Evolutionary conservation across 2,797 vertebrate genomes (phyloP).

Genomic region (Malacoraja senta): DNA sequence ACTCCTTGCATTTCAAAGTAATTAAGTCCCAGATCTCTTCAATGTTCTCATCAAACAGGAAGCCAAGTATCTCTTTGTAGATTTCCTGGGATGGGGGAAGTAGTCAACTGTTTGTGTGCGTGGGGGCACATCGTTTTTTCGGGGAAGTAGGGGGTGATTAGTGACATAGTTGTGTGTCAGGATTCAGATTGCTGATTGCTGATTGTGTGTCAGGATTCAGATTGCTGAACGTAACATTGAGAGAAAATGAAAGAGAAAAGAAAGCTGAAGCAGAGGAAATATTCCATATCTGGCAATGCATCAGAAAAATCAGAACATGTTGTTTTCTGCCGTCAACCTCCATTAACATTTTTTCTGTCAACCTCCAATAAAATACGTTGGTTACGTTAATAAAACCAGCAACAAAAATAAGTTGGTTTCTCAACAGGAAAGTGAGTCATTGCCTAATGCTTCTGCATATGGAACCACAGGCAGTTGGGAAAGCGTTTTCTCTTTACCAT

Average conservation of each 20-base stretch:
- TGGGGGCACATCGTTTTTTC: not conserved
- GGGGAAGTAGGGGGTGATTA: no score
- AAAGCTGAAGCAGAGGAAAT: not conserved
- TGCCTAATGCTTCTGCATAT: not conserved
- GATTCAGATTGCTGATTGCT: not conserved
- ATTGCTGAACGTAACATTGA: not conserved
- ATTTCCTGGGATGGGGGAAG: no score
- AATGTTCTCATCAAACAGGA: no score
- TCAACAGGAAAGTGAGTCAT: slow-evolving; percentile 36
- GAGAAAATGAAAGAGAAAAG: not conserved
- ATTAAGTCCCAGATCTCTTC: no score
- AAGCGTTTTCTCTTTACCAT: not conserved
- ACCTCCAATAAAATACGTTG: not conserved
- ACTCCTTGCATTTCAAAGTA: no score
- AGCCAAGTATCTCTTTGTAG: no score
- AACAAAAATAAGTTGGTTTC: slow-evolving; percentile 11
- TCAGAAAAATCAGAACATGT: not conserved
- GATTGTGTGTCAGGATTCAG: not conserved
- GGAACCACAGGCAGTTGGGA: not conserved
- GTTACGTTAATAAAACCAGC: not conserved
- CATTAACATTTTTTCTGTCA: not conserved
- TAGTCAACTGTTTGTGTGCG: not conserved
- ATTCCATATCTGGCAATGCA: not conserved
- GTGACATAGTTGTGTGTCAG: not conserved
- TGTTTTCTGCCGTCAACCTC: not conserved